Base-by-base conservation (phyloP, 2,888 invertebrate species). In the Metopia argyrocephala region DNA sequence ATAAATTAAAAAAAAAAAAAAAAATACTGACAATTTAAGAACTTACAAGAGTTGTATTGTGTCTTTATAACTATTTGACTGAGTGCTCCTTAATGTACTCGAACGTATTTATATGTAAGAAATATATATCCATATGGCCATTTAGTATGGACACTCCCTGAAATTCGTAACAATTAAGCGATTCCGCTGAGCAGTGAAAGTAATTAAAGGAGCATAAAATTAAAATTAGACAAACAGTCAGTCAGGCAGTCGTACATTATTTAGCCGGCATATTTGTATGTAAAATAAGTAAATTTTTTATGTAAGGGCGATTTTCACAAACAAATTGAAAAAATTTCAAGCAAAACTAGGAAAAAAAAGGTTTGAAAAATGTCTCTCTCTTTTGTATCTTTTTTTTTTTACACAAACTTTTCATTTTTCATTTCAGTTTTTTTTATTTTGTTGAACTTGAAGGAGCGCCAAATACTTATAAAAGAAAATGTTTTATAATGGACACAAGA, bases 111-210 rank as follows among this genome's bases (percentile, higher is more conserved):
- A 48, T 18, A 20, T 48, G 18, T n/a, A 7, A 20, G 15, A 48
- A 1, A 48, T 48, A 48, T 6, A 28, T 48, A 56, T 46, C n/a
- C 23, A 68, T 46, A 27, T 45, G 27, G n/a, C 2, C 27, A 18
- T 25, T 38, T 25, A 45, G 21, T 54, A 31, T 50, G n/a, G 73
- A 66, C 65, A 74, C 65, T 74, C 74, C 74, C 65, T 65, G 18
- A 74, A 48, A 57, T n/a, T n/a, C 38, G 52, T 31, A 50, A 23
- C 57, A 65, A 57, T 38, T 38, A 74, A 50, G 25, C 7, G 61
- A 25, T 21, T 12, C 38, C 21, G 45, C 12, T 46, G 27, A 27
- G 25, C 38, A 57, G 21, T 57, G 46, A 54, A 27, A 20, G 52
- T 27, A 71, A 27, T 71, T 64, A 48, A 62, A 62, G 20, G 23